Evolutionary conservation across 2,888 invertebrate genomes (phyloP).

Genomic region (Lithophane ornitopus): DNA sequence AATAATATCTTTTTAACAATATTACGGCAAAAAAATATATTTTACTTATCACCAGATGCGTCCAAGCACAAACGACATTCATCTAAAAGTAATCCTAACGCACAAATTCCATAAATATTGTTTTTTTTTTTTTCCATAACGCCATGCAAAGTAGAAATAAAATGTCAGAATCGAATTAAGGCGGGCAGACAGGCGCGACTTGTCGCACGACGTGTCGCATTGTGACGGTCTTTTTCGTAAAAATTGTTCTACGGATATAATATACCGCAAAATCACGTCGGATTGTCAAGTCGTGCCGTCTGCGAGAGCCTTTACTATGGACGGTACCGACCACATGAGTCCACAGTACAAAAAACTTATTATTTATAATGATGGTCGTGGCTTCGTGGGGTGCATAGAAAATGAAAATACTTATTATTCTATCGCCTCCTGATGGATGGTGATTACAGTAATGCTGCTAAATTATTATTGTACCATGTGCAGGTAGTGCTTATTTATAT

Average conservation of each 20-base stretch:
- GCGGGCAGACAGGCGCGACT: not conserved
- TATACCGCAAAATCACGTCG: not conserved
- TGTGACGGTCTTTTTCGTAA: not conserved
- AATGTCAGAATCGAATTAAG: constrained; percentile 54
- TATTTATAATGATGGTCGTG: constrained; percentile 77
- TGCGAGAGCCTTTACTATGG: constrained; percentile 21
- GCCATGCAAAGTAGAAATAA: constrained; percentile 32
- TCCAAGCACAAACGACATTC: not conserved
- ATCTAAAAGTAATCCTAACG: not conserved
- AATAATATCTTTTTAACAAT: not conserved
- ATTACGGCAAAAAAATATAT: not conserved
- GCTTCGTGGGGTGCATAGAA: constrained; percentile 84
- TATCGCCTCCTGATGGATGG: constrained; percentile 83
- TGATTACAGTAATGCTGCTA: constrained; percentile 77
- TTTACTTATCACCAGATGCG: constrained; percentile 7
- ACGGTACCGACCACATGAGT: constrained; percentile 78
- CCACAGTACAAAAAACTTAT: constrained; percentile 80
- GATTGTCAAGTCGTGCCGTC: not conserved
- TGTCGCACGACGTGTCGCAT: not conserved
- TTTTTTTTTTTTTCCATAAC: too few relatives aligned
- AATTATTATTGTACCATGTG: constrained; percentile 65
- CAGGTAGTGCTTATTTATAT: constrained; percentile 39
- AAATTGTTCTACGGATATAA: not conserved
- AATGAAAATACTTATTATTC: constrained; percentile 85
- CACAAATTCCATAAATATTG: constrained; percentile 33